Conservation (phyloP, 2,797 vertebrate species). For the Helicolenus hilgendorfi region DNA sequence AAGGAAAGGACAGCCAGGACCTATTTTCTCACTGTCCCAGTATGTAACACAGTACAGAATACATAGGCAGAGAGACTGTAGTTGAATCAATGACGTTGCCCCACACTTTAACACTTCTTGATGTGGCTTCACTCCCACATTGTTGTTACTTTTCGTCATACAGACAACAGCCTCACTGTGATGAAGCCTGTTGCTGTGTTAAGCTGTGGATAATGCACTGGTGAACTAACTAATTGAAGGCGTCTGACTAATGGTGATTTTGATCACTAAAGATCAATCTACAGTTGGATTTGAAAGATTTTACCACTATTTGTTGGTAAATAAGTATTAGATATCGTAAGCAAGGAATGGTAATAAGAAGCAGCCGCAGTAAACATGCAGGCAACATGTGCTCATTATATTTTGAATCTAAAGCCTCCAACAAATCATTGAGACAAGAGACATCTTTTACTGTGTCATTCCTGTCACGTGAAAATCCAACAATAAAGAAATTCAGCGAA, state of each 20-base stretch:
- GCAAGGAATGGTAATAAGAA: not conserved
- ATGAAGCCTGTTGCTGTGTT: not conserved
- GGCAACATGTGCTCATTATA: not conserved
- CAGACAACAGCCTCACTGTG: not conserved
- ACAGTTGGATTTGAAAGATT: not conserved
- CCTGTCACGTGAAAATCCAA: not conserved
- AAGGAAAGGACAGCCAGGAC: not conserved
- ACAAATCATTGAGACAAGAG: not conserved
- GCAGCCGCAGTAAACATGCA: not conserved
- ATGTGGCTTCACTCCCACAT: not conserved
- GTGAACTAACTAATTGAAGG: not conserved
- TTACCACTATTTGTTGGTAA: not conserved
- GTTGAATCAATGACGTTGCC: not conserved
- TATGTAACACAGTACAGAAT: not conserved
- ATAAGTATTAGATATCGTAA: not conserved
- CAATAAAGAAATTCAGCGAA: not conserved
- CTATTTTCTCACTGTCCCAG: not conserved
- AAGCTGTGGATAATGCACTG: not conserved
- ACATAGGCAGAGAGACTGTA: not conserved
- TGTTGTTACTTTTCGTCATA: not conserved
- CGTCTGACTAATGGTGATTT: slow-evolving; percentile 1
- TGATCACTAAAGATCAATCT: not conserved
- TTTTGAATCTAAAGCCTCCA: not conserved
- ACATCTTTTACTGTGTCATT: not conserved
- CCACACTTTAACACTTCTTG: not conserved